phyloP scores from a whole-genome alignment of 2,113 vertebrate genomes.

The Ctenodactylus gundi region DNA sequence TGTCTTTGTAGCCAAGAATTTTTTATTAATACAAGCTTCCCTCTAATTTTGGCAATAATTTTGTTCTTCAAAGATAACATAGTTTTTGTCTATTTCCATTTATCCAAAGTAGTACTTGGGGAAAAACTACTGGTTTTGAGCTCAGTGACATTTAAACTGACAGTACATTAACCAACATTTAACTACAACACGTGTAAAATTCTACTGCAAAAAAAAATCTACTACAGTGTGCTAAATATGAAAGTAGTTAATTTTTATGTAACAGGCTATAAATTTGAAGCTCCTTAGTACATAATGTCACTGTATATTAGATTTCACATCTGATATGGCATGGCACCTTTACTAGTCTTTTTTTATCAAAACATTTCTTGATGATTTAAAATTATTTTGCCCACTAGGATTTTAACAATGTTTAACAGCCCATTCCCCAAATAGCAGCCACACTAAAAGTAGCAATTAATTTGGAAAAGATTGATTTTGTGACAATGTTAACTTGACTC shows the following conservation, averaged over 20 bases:
- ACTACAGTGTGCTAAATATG: not conserved
- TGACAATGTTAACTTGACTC: not conserved
- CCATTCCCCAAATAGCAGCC: not conserved
- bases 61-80: not conserved
- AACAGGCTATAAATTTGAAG: not conserved
- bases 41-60: not conserved
- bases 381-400: not conserved
- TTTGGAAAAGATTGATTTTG: not conserved
- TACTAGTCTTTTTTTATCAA: not conserved
- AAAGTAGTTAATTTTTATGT: not conserved
- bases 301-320: not conserved
- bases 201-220: not conserved
- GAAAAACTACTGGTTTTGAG: not conserved
- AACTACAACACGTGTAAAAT: not conserved
- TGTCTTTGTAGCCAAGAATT: not conserved
- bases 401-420: not conserved
- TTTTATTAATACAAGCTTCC: not conserved
- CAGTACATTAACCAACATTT: not conserved
- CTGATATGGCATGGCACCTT: not conserved
- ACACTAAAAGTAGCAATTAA: not conserved
- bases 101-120: not conserved
- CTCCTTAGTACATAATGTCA: not conserved
- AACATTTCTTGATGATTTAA: not conserved
- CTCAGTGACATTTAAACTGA: not conserved
- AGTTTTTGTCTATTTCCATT: not conserved